Percentiles rank a stretch among this genome's conserved stretches.
These are phyloP conservation scores for Heterodera carotae DNA, from an alignment of 1,140 invertebrate species.

Conservation along the genomic window DNA sequence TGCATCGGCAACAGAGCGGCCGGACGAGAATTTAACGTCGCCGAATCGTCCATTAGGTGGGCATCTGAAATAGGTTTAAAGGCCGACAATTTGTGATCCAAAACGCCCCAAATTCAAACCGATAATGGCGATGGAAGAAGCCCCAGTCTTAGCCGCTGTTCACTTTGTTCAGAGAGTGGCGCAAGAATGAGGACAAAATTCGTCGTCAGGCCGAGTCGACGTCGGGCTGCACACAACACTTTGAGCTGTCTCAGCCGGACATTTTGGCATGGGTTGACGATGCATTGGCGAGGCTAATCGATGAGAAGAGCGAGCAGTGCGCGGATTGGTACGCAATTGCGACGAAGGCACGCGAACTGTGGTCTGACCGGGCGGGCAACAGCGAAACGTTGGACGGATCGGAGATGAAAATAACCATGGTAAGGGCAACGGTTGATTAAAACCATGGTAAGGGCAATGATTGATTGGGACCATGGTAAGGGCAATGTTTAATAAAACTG, in stretches of 20 bases:
- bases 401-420: slow-evolving; percentile 57
- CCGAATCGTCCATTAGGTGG: slow-evolving; percentile 53
- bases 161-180: slow-evolving; percentile 47
- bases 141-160: too few relatives aligned
- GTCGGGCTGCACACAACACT: slow-evolving; percentile 23
- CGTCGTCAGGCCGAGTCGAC: slow-evolving; percentile 37
- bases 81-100: too few relatives aligned
- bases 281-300: slow-evolving; percentile 37
- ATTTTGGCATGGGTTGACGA: slow-evolving; percentile 22
- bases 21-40: slow-evolving; percentile 61
- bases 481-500: too few relatives aligned
- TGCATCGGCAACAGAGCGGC: slow-evolving; percentile 62
- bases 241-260: slow-evolving; percentile 43
- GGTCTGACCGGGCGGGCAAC: slow-evolving; percentile 26
- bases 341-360: slow-evolving; percentile 42
- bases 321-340: slow-evolving; percentile 50
- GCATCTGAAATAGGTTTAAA: too few relatives aligned
- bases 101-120: too few relatives aligned
- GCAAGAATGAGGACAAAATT: slow-evolving; percentile 60
- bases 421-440: not conserved
- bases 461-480: too few relatives aligned
- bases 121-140: too few relatives aligned
- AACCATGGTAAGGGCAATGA: too few relatives aligned
- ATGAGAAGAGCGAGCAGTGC: slow-evolving; percentile 38
- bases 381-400: slow-evolving; percentile 40